Base-by-base conservation (phyloP, 2,797 vertebrate species). In the Tapirus indicus region DNA sequence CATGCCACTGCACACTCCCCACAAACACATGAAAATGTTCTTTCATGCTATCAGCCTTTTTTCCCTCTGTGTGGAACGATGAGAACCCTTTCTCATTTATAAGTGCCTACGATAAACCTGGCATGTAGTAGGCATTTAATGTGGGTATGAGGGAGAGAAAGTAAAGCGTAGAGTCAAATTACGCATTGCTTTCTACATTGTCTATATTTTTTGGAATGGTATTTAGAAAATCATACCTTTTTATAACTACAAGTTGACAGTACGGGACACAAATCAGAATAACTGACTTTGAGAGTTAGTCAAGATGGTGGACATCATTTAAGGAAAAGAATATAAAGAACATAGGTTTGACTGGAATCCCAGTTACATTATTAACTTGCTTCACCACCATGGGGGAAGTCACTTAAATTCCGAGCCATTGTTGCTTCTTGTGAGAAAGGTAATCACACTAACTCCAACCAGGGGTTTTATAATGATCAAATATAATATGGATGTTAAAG, bases 21-120 rank as follows among this genome's bases (percentile, higher is more conserved):
- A 64, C 29, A 92, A 69, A 77, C 23, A 86, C 25, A 95, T 21
- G 32, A 71, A 95, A 87, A 75, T n/a, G 23, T 74, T 82, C 93
- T 56, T 66, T 94, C 52, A 71, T 25, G 58, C 35, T 54, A 69
- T 93, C n/a, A 29, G 27, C 20, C 10, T 21, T 92, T 92, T 71
- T 47, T 23, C 68, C 60, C 62, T 92, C 83, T 68, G 20, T 69
- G 44, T 88, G 25, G 16, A 47, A 91, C 82, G 32, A 91, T 52
- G 54, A 85, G 52, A 89, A 69, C 1, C 14, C n/a, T 72, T 77
- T 74, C 56, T 74, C 47, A 92, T 41, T 77, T 49, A 89, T 3
- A 79, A 93, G 49, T 85, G 14, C 29, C 35, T 69, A 84, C 25
- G 62, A 82, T 75, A 93, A 92, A 10, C 54, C 58, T n/a, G 41